Evolutionary conservation across 2,888 invertebrate genomes (phyloP).

Genomic region (Aquatica leii): DNA sequence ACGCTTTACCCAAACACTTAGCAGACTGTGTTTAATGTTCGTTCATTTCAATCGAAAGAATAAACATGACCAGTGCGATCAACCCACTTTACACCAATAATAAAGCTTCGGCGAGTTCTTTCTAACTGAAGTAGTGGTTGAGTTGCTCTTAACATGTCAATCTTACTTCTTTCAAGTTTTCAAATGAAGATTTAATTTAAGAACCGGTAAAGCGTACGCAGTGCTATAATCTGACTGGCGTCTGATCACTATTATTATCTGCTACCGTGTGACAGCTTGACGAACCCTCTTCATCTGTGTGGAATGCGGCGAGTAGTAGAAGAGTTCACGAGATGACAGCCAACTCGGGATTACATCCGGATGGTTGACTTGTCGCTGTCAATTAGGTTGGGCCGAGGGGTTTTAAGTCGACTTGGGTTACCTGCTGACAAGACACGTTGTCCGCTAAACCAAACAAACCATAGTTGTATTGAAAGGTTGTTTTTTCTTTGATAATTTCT

Average conservation of each 20-base stretch:
- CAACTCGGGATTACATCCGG: constrained; percentile 58
- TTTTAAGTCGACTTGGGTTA: constrained; percentile 57
- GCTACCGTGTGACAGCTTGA: constrained; percentile 58
- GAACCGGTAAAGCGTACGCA: constrained; percentile 40
- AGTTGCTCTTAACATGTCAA: constrained; percentile 39
- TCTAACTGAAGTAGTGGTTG: constrained; percentile 38
- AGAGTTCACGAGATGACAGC: constrained; percentile 53
- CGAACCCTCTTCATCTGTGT: constrained; percentile 55
- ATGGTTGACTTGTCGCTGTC: constrained; percentile 61
- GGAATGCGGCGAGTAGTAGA: constrained; percentile 39
- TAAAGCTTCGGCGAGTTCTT: constrained; percentile 38
- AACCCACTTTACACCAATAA: constrained; percentile 38
- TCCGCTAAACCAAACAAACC: constrained; percentile 53
- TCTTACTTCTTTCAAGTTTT: constrained; percentile 29
- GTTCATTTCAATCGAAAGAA: constrained; percentile 35
- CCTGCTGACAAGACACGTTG: constrained; percentile 54
- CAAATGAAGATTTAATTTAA: constrained; percentile 37
- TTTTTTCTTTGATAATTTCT: constrained; percentile 51
- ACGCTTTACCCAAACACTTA: constrained; percentile 41
- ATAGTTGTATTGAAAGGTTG: constrained; percentile 51
- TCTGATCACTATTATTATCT: constrained; percentile 57
- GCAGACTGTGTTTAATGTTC: constrained; percentile 34
- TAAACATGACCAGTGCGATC: constrained; percentile 38
- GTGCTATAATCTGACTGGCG: constrained; percentile 51
- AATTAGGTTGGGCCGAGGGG: constrained; percentile 56